Conservation (phyloP, 2,113 vertebrate species). For the Colaptes auratus region DNA sequence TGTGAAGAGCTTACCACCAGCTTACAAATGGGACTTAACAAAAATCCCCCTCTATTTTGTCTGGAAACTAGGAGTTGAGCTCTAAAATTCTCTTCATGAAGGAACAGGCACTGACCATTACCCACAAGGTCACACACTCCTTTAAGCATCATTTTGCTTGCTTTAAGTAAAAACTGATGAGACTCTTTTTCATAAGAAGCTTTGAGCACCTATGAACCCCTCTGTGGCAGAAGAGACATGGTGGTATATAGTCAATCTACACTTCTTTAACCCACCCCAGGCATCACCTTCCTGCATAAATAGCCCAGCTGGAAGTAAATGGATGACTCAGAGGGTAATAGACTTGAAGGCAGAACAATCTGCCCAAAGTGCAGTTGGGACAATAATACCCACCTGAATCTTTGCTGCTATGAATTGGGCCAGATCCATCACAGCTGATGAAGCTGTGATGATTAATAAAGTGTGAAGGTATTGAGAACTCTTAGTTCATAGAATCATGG, state of each 20-base stretch:
- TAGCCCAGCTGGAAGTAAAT: neutral
- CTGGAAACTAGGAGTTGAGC: neutral
- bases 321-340: neutral
- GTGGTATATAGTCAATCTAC: fast-evolving
- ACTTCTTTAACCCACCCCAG: neutral
- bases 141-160: neutral
- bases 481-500: neutral
- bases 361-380: neutral
- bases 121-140: neutral
- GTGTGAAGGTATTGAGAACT: neutral
- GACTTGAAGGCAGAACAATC: neutral
- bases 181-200: neutral
- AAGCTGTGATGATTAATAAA: neutral
- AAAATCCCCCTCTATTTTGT: neutral
- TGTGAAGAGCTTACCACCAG: neutral
- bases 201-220: neutral
- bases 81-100: neutral
- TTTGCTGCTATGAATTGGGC: neutral
- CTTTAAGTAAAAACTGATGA: neutral
- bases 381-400: neutral
- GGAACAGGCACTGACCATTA: neutral
- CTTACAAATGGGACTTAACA: neutral
- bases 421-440: neutral
- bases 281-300: neutral
- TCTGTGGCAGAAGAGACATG: neutral